Conservation (phyloP, 2,797 vertebrate genomes). For the Dromococcyx pavoninus region DNA sequence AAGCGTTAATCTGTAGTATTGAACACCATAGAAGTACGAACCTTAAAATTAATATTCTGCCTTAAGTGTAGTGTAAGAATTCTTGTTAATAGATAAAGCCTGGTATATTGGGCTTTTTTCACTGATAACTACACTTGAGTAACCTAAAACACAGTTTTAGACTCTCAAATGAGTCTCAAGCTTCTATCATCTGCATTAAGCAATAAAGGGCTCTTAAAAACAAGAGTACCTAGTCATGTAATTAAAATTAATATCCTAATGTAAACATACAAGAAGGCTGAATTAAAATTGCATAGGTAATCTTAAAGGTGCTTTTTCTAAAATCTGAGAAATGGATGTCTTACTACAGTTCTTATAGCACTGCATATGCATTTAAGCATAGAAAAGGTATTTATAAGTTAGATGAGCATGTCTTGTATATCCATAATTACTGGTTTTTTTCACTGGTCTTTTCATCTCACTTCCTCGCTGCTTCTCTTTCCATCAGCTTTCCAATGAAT, state of each 20-base stretch:
- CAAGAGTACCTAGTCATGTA: not conserved
- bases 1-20: not conserved
- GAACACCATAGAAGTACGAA: not conserved
- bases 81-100: not conserved
- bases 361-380: not conserved
- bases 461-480: not conserved
- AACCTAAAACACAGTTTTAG: not conserved
- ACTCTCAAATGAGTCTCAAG: not conserved
- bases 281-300: not conserved
- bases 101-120: not conserved
- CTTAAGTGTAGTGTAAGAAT: not conserved
- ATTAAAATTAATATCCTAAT: not conserved
- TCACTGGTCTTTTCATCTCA: accelerated
- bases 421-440: not conserved
- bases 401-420: not conserved
- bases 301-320: not conserved
- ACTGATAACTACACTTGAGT: not conserved
- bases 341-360: not conserved
- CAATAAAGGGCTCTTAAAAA: not conserved
- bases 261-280: not conserved
- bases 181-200: not conserved
- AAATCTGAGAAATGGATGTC: not conserved
- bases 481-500: not conserved
- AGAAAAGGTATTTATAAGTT: not conserved
- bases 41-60: not conserved